A percentile compares a stretch with the other conserved stretches of the same genome.
Evolutionary conservation across 2,113 vertebrate species (phyloP).

Genomic region (Tympanuchus pallidicinctus): DNA sequence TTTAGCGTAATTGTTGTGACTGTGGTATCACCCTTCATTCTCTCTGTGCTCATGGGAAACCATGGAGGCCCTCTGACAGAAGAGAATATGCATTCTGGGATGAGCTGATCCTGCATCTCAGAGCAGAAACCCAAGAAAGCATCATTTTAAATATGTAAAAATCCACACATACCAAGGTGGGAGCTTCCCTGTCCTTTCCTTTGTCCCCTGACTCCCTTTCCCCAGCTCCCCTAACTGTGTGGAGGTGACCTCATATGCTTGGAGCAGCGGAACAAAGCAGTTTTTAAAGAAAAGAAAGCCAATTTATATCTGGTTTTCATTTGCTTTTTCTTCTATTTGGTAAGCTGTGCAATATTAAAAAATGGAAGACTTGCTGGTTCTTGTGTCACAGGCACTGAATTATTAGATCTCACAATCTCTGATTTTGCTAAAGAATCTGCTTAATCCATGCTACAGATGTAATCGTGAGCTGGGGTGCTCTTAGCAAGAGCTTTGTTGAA

Average conservation of each 20-base stretch:
- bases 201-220: not conserved
- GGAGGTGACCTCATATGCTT: not conserved
- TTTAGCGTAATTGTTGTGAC: not conserved
- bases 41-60: not conserved
- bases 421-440: conserved; percentile 13
- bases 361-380: conserved; percentile 19
- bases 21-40: not conserved
- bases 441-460: not conserved
- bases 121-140: not conserved
- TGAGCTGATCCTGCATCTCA: not conserved
- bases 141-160: not conserved
- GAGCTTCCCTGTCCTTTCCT: not conserved
- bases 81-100: not conserved
- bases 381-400: not conserved
- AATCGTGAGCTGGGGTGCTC: not conserved
- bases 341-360: not conserved
- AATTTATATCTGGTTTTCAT: not conserved
- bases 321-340: not conserved
- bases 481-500: conserved; percentile 10
- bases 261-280: not conserved
- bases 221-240: not conserved
- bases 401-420: not conserved
- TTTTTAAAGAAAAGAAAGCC: not conserved
- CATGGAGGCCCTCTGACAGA: not conserved
- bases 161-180: not conserved